These are phyloP conservation scores for Xyrichtys novacula DNA, from an alignment of 2,797 vertebrate genomes.

Conservation along the genomic window DNA sequence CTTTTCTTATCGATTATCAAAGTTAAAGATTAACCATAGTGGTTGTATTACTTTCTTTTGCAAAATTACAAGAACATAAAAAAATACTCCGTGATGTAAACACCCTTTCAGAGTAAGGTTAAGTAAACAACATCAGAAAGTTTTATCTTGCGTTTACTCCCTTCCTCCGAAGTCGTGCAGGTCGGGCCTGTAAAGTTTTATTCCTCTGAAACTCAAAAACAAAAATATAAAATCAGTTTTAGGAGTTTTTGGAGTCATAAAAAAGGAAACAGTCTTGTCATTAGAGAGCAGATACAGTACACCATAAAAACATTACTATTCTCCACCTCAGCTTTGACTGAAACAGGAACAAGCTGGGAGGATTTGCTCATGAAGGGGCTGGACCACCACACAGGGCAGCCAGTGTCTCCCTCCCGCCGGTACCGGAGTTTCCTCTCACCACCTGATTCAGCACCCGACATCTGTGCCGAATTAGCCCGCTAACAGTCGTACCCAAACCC, in stretches of 20 bases:
- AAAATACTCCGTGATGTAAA: too few relatives aligned
- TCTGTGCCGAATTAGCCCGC: constrained; percentile 63
- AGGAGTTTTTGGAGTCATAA: not conserved
- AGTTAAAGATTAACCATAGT: not conserved
- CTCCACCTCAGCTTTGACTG: constrained; percentile 36
- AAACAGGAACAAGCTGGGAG: constrained; percentile 3
- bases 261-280: not conserved
- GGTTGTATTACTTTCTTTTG: not conserved
- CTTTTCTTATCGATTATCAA: not conserved
- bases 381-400: constrained; percentile 46
- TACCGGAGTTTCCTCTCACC: constrained; percentile 56
- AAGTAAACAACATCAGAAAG: not conserved
- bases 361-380: constrained; percentile 33
- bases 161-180: not conserved
- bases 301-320: not conserved
- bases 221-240: not conserved
- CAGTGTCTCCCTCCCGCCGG: constrained; percentile 61
- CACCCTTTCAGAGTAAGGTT: not conserved
- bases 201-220: not conserved
- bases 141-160: not conserved
- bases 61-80: too few relatives aligned
- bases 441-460: constrained; percentile 75
- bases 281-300: not conserved
- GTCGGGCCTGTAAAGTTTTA: not conserved
- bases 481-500: constrained; percentile 60